Percentiles rank a stretch among this genome's conserved stretches.
Evolutionary conservation across 1,140 invertebrate genomes (phyloP).

Genomic region (Nymphalis io): DNA sequence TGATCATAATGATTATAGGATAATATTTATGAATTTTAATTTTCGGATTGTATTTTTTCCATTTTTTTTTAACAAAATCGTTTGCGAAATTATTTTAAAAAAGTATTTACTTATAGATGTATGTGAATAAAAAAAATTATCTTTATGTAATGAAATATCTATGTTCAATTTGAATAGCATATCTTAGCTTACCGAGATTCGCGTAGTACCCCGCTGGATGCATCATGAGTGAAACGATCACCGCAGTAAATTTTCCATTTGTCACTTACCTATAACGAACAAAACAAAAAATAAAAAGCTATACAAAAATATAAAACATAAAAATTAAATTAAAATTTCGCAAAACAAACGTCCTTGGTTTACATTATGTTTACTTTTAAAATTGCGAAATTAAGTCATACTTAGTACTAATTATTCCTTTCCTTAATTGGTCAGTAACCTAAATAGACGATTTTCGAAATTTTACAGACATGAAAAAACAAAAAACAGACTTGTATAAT

Average conservation of each 20-base stretch:
- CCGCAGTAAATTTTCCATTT: conserved; percentile 72
- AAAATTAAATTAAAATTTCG: neutral
- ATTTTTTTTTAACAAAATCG: too few species aligned
- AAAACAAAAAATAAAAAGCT: conserved; percentile 39
- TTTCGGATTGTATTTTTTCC: too few species aligned
- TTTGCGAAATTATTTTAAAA: too few species aligned
- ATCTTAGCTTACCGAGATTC: conserved; percentile 70
- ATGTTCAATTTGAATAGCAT: neutral
- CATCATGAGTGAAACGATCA: conserved; percentile 72
- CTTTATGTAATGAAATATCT: neutral
- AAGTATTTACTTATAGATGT: too few species aligned
- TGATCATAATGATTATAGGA: too few species aligned
- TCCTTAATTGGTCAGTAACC: neutral
- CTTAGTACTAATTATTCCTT: conserved; percentile 4
- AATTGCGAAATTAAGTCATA: conserved; percentile 2
- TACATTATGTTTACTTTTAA: neutral
- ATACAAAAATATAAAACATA: conserved; percentile 17
- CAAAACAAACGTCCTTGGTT: neutral
- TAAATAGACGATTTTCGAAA: neutral
- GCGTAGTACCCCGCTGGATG: conserved; percentile 78
- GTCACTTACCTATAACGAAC: conserved; percentile 78
- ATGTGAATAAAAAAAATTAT: too few species aligned
- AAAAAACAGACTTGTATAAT: neutral
- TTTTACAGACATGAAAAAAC: neutral
- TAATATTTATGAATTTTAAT: too few species aligned